phyloP scores from a whole-genome alignment of 2,797 vertebrate genomes.

The Melanotaenia parkinsoni region DNA sequence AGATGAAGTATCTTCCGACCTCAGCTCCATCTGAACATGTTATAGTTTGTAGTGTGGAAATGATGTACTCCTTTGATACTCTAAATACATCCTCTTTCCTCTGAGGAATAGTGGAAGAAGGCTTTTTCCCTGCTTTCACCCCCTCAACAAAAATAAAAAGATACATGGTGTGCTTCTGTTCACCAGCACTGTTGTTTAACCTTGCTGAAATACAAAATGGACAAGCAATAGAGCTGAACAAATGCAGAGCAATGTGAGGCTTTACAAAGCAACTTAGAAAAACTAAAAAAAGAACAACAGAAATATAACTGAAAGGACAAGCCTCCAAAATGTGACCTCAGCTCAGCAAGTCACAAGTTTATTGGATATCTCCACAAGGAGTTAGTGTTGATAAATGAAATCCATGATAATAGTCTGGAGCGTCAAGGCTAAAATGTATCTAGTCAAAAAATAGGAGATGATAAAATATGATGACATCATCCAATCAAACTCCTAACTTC shows the following conservation, averaged over 20 bases:
- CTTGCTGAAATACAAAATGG: conserved; percentile 76
- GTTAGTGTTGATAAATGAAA: conserved; percentile 51
- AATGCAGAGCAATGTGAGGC: conserved; percentile 67
- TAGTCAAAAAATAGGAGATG: conserved; percentile 11
- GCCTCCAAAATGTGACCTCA: conserved; percentile 52
- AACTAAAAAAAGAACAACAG: conserved; percentile 71
- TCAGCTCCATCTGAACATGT: conserved; percentile 70
- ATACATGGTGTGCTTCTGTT: conserved; percentile 70
- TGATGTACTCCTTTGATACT: conserved; percentile 75
- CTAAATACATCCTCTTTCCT: conserved; percentile 68
- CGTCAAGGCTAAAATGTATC: conserved; percentile 39
- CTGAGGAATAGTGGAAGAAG: conserved; percentile 69
- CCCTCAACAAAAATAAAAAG: conserved; percentile 73
- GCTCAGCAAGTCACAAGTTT: conserved; percentile 42
- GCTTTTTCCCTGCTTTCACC: conserved; percentile 67
- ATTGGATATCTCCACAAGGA: conserved; percentile 59
- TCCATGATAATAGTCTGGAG: conserved; percentile 39
- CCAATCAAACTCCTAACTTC: conserved; percentile 12
- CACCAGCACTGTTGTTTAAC: conserved; percentile 70
- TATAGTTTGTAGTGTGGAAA: conserved; percentile 73
- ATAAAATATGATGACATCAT: conserved; percentile 23
- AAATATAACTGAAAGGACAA: conserved; percentile 57
- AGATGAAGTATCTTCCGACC: conserved; percentile 75
- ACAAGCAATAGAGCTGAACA: conserved; percentile 75
- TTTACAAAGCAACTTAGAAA: conserved; percentile 68